Base-by-base conservation (phyloP, 1,140 invertebrate species). In the Ylistrum balloti region DNA sequence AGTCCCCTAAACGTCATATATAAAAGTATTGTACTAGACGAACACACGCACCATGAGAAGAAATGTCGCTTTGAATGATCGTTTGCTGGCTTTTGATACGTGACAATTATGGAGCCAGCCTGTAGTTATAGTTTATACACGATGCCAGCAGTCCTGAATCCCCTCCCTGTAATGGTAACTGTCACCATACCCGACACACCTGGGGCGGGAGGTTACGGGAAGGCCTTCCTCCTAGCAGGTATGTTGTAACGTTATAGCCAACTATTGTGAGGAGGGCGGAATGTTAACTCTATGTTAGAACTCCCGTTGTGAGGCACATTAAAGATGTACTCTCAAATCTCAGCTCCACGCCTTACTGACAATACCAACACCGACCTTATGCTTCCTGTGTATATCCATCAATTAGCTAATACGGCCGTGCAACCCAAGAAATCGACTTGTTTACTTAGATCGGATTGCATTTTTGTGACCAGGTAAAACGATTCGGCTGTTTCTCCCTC, bases 281-380 rank as follows among this genome's bases (percentile, higher is more conserved):
- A 74, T 74, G 56, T 28, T 74, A 74, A 74, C 56, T 74, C 56
- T 28, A 74, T n/a, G 5, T 5, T n/a, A 28, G 56, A 17, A 74
- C 56, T 74, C 56, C 56, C 56, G 56, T 74, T 5, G 56, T 74
- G 56, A 74, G 56, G 56, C 56, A 74, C 56, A 74, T 74, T 74
- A 74, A 74, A 74, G 56, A 74, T 74, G 56, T 74, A 74, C 56
- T 74, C 56, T 74, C 56, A 74, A 74, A 74, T 74, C 22, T 17
- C 22, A 28, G 56, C 56, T 74, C 56, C 56, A 74, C 56, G 22
- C 56, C 56, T 74, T 28, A 5, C 22, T n/a, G 22, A 74, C 56
- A 74, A 74, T 74, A 74, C 56, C 45, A 74, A 74, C 56, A 74
- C n/a, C 56, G 56, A 74, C 56, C 56, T 74, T 74, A 74, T 74